Base-by-base conservation (phyloP, 2,797 vertebrate species). In the Artibeus jamaicensis region DNA sequence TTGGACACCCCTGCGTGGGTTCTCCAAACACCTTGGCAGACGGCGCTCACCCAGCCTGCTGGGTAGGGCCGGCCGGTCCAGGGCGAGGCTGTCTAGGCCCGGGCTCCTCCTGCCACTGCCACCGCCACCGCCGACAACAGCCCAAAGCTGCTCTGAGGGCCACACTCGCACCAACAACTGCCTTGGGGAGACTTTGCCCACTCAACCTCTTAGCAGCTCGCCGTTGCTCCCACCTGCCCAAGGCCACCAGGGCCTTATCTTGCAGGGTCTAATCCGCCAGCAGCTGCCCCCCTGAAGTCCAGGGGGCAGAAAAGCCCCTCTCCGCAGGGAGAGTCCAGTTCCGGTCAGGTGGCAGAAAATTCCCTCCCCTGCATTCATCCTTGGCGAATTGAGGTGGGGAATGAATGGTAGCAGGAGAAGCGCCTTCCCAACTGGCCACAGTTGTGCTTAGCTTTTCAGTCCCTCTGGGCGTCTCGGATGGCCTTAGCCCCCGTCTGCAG, bases 71-170 rank as follows among this genome's bases (percentile, higher is more conserved):
- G 59, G 53, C 21, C 16, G 4, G 21, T 59, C 88, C 16, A n/a
- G 55, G 29, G 42, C 14, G 29, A 5, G 77, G 42, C 89, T 42
- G 21, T 62, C 57, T 29, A 24, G 22, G 48, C 46, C 11, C 48
- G n/a, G 74, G 6, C 24, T 46, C 59, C 22, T 95, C 94, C 86
- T 93, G 74, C 88, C 39, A 88, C 50, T 53, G 42, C n/a, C n/a
- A n/a, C n/a, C n/a, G n/a, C n/a, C n/a, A n/a, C n/a, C 19, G 59
- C 67, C 79, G 81, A 83, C 65, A 78, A 37, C 53, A 79, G 44
- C 39, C 46, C 44, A 82, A 78, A 95, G n/a, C 3, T n/a, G 22
- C 68, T 50, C 7, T 44, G 48, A 26, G 71, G 37, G 81, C 65
- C 71, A 39, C 59, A 15, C 50, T 83, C 68, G 46, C 70, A 21